phyloP scores from a whole-genome alignment of 2,888 invertebrate species.

The Ashinkailepas kermadecensis region DNA sequence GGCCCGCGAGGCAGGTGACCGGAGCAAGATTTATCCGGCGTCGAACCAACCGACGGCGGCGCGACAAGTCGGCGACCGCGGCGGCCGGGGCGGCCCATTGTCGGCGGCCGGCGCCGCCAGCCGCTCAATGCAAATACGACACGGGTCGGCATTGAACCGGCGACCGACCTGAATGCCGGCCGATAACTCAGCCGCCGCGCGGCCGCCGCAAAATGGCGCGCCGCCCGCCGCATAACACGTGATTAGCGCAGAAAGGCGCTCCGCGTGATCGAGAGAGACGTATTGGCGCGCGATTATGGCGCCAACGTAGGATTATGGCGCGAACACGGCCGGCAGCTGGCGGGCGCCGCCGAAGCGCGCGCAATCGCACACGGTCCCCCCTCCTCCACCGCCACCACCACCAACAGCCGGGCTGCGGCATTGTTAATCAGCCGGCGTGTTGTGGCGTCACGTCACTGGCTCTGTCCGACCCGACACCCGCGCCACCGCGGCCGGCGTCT shows the following conservation, averaged over 20 bases:
- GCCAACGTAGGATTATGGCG: neutral
- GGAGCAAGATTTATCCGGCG: too few relatives aligned
- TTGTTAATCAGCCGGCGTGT: neutral
- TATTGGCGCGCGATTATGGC: neutral
- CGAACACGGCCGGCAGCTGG: neutral
- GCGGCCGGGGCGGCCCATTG: neutral
- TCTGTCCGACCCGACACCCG: neutral
- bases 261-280: constrained; percentile 7
- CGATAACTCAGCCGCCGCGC: constrained; percentile 7
- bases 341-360: neutral
- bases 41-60: too few relatives aligned
- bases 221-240: neutral
- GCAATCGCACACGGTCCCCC: neutral
- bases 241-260: neutral
- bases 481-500: neutral
- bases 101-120: neutral
- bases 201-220: constrained; percentile 15
- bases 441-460: neutral
- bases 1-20: too few relatives aligned
- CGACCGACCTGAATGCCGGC: neutral
- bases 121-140: neutral
- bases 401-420: too few relatives aligned
- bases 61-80: neutral
- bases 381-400: neutral
- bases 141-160: neutral